These are phyloP conservation scores for Capitella teleta DNA, from an alignment of 1,140 invertebrate genomes.

Conservation along the genomic window DNA sequence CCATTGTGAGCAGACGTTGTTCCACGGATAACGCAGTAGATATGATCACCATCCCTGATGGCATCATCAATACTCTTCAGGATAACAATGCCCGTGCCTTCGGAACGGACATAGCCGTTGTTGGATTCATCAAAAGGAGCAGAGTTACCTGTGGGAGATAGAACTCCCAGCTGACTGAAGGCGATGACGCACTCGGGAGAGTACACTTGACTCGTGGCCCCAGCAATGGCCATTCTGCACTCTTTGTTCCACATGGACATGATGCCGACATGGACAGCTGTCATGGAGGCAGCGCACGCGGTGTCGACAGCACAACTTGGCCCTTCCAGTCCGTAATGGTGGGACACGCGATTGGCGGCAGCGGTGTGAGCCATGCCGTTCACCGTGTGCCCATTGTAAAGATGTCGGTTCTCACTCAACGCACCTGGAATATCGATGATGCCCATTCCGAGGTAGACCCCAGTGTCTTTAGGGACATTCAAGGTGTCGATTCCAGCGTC, in stretches of 20 bases:
- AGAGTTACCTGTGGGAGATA: neutral
- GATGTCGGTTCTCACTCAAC: no score
- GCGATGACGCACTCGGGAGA: neutral
- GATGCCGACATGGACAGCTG: constrained; percentile 76
- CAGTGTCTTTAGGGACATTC: no score
- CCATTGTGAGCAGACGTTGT: neutral
- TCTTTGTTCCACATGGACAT: constrained; percentile 53
- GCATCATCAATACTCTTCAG: constrained; percentile 2
- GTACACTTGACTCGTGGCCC: neutral
- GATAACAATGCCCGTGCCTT: neutral
- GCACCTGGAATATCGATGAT: no score
- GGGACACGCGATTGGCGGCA: constrained; percentile 1
- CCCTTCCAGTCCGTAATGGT: constrained; percentile 38
- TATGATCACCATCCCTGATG: neutral
- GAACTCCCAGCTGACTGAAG: constrained; percentile 1
- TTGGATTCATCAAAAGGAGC: neutral
- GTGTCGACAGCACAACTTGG: constrained; percentile 89
- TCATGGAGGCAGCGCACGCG: constrained; percentile 83
- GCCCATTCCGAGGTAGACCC: no score
- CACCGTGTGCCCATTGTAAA: no score
- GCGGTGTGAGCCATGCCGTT: no score
- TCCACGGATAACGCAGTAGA: constrained; percentile 1
- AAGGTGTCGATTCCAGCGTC: no score
- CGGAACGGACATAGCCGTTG: neutral
- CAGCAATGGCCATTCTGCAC: neutral